A percentile compares a stretch with the other conserved stretches of the same genome.
phyloP scores from a whole-genome alignment of 1,140 invertebrate species.

The Monochamus saltuarius region DNA sequence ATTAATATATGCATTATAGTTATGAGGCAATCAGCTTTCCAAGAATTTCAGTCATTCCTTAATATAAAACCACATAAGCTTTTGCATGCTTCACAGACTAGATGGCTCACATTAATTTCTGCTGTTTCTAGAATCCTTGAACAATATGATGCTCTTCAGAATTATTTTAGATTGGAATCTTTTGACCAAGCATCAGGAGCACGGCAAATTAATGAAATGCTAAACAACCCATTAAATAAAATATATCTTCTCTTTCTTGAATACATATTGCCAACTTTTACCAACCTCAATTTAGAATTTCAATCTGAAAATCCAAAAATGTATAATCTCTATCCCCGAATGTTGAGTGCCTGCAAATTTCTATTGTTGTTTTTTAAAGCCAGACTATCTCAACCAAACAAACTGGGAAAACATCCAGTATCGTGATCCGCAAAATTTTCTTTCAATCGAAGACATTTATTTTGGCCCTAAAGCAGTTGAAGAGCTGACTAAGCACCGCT shows the following conservation, averaged over 20 bases:
- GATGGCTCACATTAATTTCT: neutral
- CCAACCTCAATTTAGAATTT: constrained; percentile 12
- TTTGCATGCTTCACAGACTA: neutral
- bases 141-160: constrained; percentile 11
- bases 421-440: too few relatives aligned
- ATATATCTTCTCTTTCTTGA: constrained; percentile 9
- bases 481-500: neutral
- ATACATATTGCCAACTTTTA: constrained; percentile 13
- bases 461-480: neutral
- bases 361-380: too few relatives aligned
- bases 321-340: neutral
- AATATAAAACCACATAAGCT: too few relatives aligned
- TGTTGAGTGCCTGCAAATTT: neutral
- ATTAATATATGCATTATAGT: too few relatives aligned
- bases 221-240: constrained; percentile 14
- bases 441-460: neutral
- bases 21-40: constrained; percentile 6
- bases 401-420: too few relatives aligned
- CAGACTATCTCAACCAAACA: too few relatives aligned
- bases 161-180: constrained; percentile 8
- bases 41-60: too few relatives aligned
- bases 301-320: constrained; percentile 12
- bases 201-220: constrained; percentile 3
- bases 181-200: constrained; percentile 9
- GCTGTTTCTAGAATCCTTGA: constrained; percentile 8